Conservation (phyloP, 2,888 invertebrate species). For the Temnothorax rugatulus region DNA sequence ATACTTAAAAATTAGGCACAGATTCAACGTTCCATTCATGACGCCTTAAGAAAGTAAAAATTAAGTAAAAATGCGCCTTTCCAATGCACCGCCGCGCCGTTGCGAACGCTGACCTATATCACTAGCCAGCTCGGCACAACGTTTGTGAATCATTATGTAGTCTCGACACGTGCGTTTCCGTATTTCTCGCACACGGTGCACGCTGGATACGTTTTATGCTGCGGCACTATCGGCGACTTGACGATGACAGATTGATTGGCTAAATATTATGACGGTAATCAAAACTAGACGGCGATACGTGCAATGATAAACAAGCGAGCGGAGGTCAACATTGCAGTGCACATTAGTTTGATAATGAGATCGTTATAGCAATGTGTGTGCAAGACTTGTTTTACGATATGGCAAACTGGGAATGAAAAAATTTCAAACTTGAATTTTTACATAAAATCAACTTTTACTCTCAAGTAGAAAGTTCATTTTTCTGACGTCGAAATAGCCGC, state of each 20-base stretch:
- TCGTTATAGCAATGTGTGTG: background rate
- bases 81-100: slow-evolving; percentile 43
- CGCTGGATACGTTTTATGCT: slow-evolving; percentile 14
- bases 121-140: slow-evolving; percentile 60
- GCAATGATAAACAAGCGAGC: slow-evolving; percentile 24
- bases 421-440: background rate
- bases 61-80: background rate
- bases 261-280: slow-evolving; percentile 34
- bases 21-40: background rate
- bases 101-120: slow-evolving; percentile 74
- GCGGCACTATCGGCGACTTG: slow-evolving; percentile 3
- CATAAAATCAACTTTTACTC: background rate
- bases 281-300: background rate
- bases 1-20: background rate
- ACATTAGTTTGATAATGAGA: slow-evolving; percentile 11
- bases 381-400: background rate
- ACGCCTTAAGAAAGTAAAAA: background rate
- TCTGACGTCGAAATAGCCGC: background rate
- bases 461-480: background rate
- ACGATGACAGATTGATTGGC: slow-evolving; percentile 9
- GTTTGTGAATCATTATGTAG: slow-evolving; percentile 33
- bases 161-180: slow-evolving; percentile 33
- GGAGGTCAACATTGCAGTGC: background rate
- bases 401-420: background rate
- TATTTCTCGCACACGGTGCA: background rate